Evolutionary conservation across 2,797 vertebrate genomes (phyloP).

Genomic region (Leucoraja ocellata): DNA sequence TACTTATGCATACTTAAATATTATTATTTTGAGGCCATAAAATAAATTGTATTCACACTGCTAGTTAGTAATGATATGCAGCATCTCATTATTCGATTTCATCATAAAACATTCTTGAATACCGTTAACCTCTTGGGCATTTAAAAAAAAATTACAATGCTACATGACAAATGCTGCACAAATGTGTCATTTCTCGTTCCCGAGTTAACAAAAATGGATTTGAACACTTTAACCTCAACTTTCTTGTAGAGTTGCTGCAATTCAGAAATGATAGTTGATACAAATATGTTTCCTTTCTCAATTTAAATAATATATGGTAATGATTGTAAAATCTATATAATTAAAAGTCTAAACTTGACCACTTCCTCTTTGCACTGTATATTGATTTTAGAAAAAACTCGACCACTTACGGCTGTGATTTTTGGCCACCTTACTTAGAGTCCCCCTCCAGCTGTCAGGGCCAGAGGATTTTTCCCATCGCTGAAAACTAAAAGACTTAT

Average conservation of each 20-base stretch:
- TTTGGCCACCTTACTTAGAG: too few species aligned
- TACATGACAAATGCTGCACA: not conserved
- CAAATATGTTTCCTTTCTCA: not conserved
- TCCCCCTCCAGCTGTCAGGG: too few species aligned
- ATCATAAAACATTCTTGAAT: conserved; percentile 9
- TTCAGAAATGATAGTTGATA: not conserved
- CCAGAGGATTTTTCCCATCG: too few species aligned
- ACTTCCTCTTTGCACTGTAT: too few species aligned
- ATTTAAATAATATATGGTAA: not conserved
- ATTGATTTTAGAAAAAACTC: too few species aligned
- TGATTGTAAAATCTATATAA: too few species aligned
- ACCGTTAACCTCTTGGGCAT: not conserved
- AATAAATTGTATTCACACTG: not conserved
- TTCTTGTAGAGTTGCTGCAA: not conserved
- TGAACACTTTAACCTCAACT: not conserved
- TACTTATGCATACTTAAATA: not conserved
- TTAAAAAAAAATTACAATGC: not conserved
- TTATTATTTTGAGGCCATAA: not conserved
- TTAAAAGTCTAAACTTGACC: too few species aligned
- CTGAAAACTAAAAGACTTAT: too few species aligned
- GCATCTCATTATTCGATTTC: not conserved
- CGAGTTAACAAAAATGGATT: not conserved
- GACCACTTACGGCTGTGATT: too few species aligned
- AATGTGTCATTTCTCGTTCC: not conserved
- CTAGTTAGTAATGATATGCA: not conserved